Conservation (phyloP, 2,888 invertebrate genomes). For the Apamea crenata region DNA sequence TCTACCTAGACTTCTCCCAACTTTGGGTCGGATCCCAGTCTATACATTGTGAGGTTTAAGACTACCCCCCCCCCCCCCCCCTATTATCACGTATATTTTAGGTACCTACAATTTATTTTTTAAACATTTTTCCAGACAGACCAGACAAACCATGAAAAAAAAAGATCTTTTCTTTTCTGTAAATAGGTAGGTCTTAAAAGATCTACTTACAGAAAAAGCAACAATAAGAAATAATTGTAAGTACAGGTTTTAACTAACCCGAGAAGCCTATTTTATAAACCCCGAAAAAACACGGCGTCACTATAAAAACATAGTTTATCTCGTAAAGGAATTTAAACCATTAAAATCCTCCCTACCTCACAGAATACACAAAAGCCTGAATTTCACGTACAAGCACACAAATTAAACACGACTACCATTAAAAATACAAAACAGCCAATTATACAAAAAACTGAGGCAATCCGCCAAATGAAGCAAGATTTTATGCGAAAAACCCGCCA, state of each 20-base stretch:
- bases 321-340: not conserved
- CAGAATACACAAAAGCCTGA: not conserved
- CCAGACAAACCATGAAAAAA: no score
- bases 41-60: no score
- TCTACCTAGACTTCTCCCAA: not conserved
- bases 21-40: no score
- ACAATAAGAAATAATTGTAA: not conserved
- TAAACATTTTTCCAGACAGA: no score
- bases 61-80: no score
- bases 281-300: not conserved
- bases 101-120: no score
- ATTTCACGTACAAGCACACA: conserved; percentile 10
- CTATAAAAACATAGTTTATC: not conserved
- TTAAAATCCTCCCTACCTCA: not conserved
- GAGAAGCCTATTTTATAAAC: not conserved
- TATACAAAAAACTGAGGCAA: conserved; percentile 32
- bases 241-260: not conserved
- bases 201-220: no score
- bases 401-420: conserved; percentile 20
- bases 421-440: conserved; percentile 36
- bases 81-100: no score
- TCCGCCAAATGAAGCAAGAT: conserved; percentile 47
- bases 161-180: no score
- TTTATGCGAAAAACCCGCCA: conserved; percentile 42
- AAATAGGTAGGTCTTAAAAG: not conserved